Evolutionary conservation across 2,797 vertebrate genomes (phyloP).

Genomic region (Hybognathus amarus): DNA sequence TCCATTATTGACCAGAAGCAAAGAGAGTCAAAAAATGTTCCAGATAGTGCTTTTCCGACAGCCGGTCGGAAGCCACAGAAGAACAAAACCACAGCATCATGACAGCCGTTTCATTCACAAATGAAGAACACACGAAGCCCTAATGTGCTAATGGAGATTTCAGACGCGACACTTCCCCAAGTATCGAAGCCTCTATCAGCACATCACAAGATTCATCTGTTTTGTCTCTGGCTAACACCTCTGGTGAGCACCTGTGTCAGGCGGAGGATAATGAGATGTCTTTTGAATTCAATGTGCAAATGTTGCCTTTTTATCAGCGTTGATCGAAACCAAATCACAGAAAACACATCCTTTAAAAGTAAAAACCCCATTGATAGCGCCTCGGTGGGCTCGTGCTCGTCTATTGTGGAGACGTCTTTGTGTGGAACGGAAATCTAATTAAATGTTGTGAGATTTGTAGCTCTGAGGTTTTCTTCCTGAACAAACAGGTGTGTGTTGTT

Average conservation of each 20-base stretch:
- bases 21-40: conserved; percentile 4
- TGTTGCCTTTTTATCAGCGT: conserved; percentile 27
- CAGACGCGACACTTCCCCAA: not conserved
- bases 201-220: conserved; percentile 4
- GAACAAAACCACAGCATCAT: not conserved
- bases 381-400: not conserved
- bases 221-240: conserved; percentile 25
- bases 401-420: not conserved
- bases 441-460: conserved; percentile 2
- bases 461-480: not conserved
- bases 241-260: conserved; percentile 5
- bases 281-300: conserved; percentile 17
- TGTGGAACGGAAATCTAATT: conserved; percentile 5
- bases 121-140: not conserved
- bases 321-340: conserved; percentile 7
- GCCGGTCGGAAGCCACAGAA: not conserved
- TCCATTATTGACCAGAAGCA: conserved; percentile 17
- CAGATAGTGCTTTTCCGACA: not conserved
- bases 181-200: conserved; percentile 9
- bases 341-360: conserved; percentile 14
- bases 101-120: not conserved
- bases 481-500: conserved; percentile 24
- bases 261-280: conserved; percentile 26
- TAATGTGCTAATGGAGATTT: conserved; percentile 24
- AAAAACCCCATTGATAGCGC: not conserved